Evolutionary conservation across 92 coral and sea anemone species (phyloP), one percentile per base, ranked within the genome.

Genomic region (Porites rus): DNA sequence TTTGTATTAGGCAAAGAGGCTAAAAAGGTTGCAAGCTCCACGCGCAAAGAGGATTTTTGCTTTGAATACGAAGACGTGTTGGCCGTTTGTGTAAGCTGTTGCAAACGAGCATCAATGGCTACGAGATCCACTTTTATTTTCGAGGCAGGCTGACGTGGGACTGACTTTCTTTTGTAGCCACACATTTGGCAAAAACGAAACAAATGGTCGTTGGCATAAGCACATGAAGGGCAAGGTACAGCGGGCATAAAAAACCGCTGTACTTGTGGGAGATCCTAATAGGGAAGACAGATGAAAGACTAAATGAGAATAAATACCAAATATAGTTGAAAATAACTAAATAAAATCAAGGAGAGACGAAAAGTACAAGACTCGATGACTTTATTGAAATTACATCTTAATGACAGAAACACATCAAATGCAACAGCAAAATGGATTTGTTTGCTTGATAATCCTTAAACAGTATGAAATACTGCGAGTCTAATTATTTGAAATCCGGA

Each of bases 141-240:
- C n/a, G 88, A 66, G n/a, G 75, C 65, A 69, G 70, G 84, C 24
- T 51, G 24, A 54, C 24, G 38, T 8, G 84, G 74, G 54, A 82
- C 51, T 56, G 64, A 64, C 68, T 78, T 84, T 53, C 89, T 71
- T 80, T 54, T 7, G 69, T 88, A 91, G 65, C 94, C 89, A 78
- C 94, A 88, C 84, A 65, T 70, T 54, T 91, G 92, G 76, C 89
- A 88, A 68, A 87, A 87, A 0, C 84, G 79, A 50, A 91, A 88
- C 25, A 51, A 51, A 38, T 91, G 74, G 87, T 83, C 84, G 65
- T 88, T 91, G 82, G 92, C 86, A 77, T 91, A 78, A 51, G 80
- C 69, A 53, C 89, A 87, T 38, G 86, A 78, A 21, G 91, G 87
- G 84, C 93, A 90, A 67, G 61, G 59, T 22, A 90, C 86, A 14